These are phyloP conservation scores for Ameiurus melas DNA, from an alignment of 2,113 vertebrate genomes.

Conservation along the genomic window DNA sequence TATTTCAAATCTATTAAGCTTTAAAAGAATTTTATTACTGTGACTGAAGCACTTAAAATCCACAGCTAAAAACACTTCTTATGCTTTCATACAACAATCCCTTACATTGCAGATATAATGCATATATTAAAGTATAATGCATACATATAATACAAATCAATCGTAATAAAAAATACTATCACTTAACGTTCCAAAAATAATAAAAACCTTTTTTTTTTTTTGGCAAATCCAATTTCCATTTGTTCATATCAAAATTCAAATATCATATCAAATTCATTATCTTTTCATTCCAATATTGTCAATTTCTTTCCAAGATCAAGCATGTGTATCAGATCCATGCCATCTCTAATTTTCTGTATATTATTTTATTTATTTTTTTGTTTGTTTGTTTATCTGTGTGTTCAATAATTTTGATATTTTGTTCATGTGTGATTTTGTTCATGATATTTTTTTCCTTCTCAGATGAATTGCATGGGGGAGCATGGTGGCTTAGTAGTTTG, in stretches of 20 bases:
- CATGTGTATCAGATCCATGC: not conserved
- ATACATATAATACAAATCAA: not conserved
- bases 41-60: not conserved
- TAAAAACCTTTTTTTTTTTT: not conserved
- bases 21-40: not conserved
- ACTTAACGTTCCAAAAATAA: not conserved
- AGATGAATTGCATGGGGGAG: not conserved
- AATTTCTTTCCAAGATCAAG: not conserved
- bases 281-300: not conserved
- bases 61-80: not conserved
- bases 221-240: not conserved
- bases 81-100: not conserved
- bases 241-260: not conserved
- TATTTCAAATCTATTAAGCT: not conserved
- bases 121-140: not conserved
- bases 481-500: too few species aligned
- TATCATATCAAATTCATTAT: not conserved
- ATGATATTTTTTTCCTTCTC: not conserved
- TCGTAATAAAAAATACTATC: not conserved
- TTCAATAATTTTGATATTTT: not conserved
- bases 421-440: not conserved
- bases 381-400: not conserved
- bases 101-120: not conserved
- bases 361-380: not conserved
- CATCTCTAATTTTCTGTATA: not conserved